Base-by-base conservation (phyloP, 1,140 invertebrate species). In the Meloidogyne exigua region DNA sequence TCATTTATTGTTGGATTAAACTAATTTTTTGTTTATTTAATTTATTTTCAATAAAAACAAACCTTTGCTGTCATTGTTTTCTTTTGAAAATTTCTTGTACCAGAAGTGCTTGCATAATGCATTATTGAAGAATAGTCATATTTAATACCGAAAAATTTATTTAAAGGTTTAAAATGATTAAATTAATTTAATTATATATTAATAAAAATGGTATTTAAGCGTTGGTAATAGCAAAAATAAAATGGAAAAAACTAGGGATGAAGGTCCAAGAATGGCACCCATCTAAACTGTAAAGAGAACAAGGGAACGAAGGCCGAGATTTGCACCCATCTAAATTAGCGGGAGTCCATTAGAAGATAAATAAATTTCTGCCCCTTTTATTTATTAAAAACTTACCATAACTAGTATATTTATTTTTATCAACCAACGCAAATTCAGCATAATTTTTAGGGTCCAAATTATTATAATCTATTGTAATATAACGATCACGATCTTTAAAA, bases 401-500 rank as follows among this genome's bases (percentile, higher is more conserved):
- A 62, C 74, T 81, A 23, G 64, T 82, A 77, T 25, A 73, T 39
- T 73, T 73, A 77, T 70, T 69, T 82, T 83, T 18, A 76, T 88
- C 84, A 10, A 77, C 78, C 65, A 83, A 74, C 0, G 84, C 84
- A 62, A 86, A 86, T n/a, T 80, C 79, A 39, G 88, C 84, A 65
- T 87, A 86, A 28, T 88, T 77, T 74, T 88, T 80, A 4, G 84
- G 86, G 75, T 87, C 85, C 39, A 91, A 90, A 70, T 91, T 91
- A 5, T 88, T 81, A 85, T 89, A 90, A 7, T 89, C 79, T 18
- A 87, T 88, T 4, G 79, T 84, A 10, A 91, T 88, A 76, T 89
- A 88, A 1, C 88, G 71, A 78, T 91, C 89, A 3, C 90, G 84
- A 82, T 91, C 90, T 73, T 70, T 42, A 9, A 21, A 70, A 70